Evolutionary conservation across 2,797 vertebrate species (phyloP).

Genomic region (Coracias cyanogaster): DNA sequence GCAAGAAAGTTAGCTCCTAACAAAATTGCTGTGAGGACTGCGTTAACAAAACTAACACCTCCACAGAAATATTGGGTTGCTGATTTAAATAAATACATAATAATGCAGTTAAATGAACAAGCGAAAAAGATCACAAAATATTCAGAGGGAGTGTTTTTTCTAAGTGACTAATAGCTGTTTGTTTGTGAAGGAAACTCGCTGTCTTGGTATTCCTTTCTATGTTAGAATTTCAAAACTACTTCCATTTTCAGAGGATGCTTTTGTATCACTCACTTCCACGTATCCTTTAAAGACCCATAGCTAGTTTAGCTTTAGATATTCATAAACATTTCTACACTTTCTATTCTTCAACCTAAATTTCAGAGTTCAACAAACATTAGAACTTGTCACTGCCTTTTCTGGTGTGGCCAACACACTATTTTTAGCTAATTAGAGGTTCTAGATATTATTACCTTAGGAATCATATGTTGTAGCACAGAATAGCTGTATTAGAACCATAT

Average conservation of each 20-base stretch:
- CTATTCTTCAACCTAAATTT: background rate
- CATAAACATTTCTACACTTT: background rate
- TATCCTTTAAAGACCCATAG: background rate
- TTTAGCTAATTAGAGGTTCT: constrained; percentile 24
- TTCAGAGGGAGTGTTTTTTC: background rate
- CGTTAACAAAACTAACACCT: background rate
- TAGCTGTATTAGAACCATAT: background rate
- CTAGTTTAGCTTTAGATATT: background rate
- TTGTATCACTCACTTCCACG: background rate
- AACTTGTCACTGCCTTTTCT: background rate
- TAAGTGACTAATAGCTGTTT: background rate
- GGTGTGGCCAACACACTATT: background rate
- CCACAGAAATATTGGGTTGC: background rate
- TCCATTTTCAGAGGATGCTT: background rate
- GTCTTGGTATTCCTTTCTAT: background rate
- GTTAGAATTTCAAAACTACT: background rate
- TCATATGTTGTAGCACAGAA: background rate
- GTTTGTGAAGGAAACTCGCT: background rate
- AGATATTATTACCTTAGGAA: background rate
- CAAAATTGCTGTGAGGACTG: background rate
- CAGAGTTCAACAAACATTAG: background rate
- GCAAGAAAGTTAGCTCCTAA: background rate
- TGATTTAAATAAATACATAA: background rate
- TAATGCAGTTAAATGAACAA: background rate
- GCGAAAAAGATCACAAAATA: background rate